Conservation (phyloP, 2,113 vertebrate species). For the Menidia beryllina region DNA sequence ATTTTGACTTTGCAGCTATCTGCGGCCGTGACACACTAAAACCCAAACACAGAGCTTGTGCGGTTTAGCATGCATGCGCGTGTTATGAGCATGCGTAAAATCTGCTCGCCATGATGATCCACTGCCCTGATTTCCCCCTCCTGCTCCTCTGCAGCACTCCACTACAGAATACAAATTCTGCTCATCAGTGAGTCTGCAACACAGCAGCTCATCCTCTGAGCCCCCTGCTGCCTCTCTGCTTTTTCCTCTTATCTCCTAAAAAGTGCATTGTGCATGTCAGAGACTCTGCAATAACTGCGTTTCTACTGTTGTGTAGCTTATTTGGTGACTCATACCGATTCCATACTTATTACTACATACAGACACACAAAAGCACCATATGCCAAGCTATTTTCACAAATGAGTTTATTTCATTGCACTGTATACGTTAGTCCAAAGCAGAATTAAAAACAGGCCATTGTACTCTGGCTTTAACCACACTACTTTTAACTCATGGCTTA, state of each 20-base stretch:
- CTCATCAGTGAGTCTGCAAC: constrained; percentile 53
- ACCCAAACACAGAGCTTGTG: background rate
- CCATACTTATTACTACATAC: background rate
- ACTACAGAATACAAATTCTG: constrained; percentile 66
- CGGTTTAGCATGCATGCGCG: constrained; percentile 7
- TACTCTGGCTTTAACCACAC: constrained; percentile 10
- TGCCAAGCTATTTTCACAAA: background rate
- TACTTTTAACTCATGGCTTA: constrained; percentile 19
- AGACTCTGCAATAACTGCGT: constrained; percentile 15
- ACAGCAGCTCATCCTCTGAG: constrained; percentile 46
- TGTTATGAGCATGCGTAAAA: constrained; percentile 33
- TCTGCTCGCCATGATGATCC: constrained; percentile 58
- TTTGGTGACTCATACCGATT: constrained; percentile 1
- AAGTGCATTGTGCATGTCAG: constrained; percentile 14
- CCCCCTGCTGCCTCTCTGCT: constrained; percentile 30
- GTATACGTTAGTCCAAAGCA: background rate
- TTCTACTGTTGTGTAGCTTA: background rate
- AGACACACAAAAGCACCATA: background rate
- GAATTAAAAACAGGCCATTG: background rate
- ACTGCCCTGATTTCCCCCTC: constrained; percentile 68
- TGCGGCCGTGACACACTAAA: constrained; percentile 3
- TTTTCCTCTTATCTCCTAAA: constrained; percentile 23
- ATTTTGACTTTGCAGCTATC: background rate
- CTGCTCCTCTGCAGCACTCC: constrained; percentile 63
- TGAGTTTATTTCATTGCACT: background rate